Evolutionary conservation across 2,113 vertebrate genomes (phyloP).

Genomic region (Misgurnus anguillicaudatus): DNA sequence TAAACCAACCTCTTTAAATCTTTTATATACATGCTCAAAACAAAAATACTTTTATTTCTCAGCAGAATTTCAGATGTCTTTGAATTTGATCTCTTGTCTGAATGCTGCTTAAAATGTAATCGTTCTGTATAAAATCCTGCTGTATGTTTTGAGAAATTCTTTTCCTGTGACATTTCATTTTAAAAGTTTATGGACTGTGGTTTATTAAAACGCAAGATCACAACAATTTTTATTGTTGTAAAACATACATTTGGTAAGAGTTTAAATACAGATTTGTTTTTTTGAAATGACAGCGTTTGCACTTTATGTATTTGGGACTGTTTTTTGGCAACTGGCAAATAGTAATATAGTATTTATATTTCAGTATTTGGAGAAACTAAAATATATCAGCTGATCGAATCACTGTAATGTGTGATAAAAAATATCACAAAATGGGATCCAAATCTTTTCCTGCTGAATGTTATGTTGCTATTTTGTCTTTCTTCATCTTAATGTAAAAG

Average conservation of each 20-base stretch:
- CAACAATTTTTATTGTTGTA: neutral
- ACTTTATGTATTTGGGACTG: conserved; percentile 52
- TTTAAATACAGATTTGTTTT: conserved; percentile 14
- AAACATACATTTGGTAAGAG: neutral
- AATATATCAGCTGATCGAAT: neutral
- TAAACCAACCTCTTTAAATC: no score
- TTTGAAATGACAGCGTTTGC: conserved; percentile 34
- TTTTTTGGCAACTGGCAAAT: conserved; percentile 67
- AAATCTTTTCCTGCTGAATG: conserved; percentile 70
- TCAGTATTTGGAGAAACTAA: conserved; percentile 2
- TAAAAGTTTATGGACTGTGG: neutral
- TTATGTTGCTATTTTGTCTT: conserved; percentile 61
- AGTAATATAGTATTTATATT: conserved; percentile 23
- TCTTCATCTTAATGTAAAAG: conserved; percentile 48
- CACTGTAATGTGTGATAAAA: conserved; percentile 12
- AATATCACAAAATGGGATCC: conserved; percentile 40
- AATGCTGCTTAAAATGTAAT: neutral
- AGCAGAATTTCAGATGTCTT: no score
- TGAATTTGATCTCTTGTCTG: neutral
- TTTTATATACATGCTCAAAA: no score
- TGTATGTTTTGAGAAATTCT: neutral
- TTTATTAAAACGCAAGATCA: neutral
- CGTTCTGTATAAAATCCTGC: conserved; percentile 3
- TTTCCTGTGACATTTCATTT: neutral
- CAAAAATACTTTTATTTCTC: no score